These are phyloP conservation scores for Parnassius apollo DNA, from an alignment of 2,888 invertebrate species.

Conservation along the genomic window DNA sequence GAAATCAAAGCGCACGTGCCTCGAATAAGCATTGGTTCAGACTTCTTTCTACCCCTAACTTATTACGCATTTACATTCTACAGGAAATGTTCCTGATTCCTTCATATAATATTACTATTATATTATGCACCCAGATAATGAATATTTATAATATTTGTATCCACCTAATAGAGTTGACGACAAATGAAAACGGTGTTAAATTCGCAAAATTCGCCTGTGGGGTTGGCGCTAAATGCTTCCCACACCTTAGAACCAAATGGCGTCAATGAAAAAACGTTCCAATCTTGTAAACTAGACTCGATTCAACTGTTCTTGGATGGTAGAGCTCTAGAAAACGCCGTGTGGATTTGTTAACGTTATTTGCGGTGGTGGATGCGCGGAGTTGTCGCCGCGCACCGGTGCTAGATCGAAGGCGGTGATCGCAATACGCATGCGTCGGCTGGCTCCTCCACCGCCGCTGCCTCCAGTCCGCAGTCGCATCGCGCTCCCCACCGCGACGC, in stretches of 20 bases:
- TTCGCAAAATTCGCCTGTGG: slow-evolving; percentile 6
- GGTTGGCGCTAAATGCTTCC: slow-evolving; percentile 26
- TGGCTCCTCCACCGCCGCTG: slow-evolving; percentile 53
- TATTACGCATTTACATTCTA: neutral
- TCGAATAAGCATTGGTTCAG: neutral
- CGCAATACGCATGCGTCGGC: slow-evolving; percentile 58
- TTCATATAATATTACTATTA: neutral
- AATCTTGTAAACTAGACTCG: slow-evolving; percentile 44
- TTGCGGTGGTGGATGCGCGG: slow-evolving; percentile 70
- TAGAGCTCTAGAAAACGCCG: slow-evolving; percentile 53
- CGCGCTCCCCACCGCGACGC: slow-evolving; percentile 67
- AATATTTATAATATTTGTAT: neutral
- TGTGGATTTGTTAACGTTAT: slow-evolving; percentile 63
- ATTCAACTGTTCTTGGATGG: slow-evolving; percentile 47
- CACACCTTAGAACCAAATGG: slow-evolving; percentile 29
- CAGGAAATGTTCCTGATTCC: neutral
- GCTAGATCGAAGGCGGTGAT: slow-evolving; percentile 72
- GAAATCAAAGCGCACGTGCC: slow-evolving; percentile 2
- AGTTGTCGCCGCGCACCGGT: slow-evolving; percentile 56
- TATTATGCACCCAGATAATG: neutral
- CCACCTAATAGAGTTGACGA: neutral
- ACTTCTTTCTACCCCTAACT: neutral
- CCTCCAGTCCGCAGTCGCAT: slow-evolving; percentile 69
- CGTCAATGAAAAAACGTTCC: slow-evolving; percentile 35
- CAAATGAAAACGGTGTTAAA: slow-evolving; percentile 9